Base-by-base conservation (phyloP, 2,797 vertebrate genomes). In the Botia almorhae region DNA sequence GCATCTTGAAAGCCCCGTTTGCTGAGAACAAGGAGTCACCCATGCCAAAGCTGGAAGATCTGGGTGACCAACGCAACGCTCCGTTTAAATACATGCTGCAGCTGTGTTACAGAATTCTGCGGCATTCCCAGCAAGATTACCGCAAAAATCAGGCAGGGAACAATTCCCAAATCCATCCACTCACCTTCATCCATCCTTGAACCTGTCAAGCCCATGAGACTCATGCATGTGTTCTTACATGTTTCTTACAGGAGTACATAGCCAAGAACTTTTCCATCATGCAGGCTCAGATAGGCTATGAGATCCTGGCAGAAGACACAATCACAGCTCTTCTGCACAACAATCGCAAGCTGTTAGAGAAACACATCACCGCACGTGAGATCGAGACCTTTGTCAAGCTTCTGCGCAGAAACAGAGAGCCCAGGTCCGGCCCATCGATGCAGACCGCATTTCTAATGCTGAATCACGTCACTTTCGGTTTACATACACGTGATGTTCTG, bases 301-400 rank as follows among this genome's bases (percentile, higher is more conserved):
- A 99, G 92, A 99, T 99, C 84, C 91, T 99, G 92, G 98, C 98
- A 48, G 98, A 99, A 87, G 98, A 99, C 83, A 99, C 97, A 0
- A 99, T 99, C 92, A 98, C 97, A 11, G 97, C 97, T 79, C 91
- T 99, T 90, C 91, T 99, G 87, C 98, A 99, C 94, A 99, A 99
- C 94, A 99, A 99, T 92, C 95, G 98, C 84, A 98, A 99, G 82
- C 95, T 99, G 43, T 92, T 99, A 89, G 98, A 99, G 90, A 98
- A 99, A 90, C 98, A 99, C 91, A 99, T 99, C 91, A 99, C 97
- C 0, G 95, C 96, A 46, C 96, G 92, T 82, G 98, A 99, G 91
- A 99, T 99, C 11, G 98, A 99, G 90, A 99, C 98, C 0, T 99
- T 99, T 81, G 97, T 99, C 85, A 98, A 85, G 88, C 93, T 99